These are phyloP conservation scores for Julus scandinavius DNA, from an alignment of 2,888 invertebrate genomes.

Conservation along the genomic window DNA sequence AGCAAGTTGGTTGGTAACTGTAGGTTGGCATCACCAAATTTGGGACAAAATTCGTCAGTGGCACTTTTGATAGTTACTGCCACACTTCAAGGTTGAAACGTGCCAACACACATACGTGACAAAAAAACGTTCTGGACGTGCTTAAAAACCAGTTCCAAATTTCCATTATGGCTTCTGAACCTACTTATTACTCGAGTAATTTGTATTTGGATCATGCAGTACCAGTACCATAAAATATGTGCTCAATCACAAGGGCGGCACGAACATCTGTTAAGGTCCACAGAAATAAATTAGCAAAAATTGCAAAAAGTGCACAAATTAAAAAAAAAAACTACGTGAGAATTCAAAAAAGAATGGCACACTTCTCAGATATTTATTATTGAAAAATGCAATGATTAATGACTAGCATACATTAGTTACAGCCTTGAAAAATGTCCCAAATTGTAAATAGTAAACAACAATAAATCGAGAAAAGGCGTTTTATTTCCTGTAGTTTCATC, in stretches of 20 bases:
- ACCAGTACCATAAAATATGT: not conserved
- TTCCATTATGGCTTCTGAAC: not conserved
- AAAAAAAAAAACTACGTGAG: no score
- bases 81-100: not conserved
- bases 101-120: not conserved
- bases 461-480: no score
- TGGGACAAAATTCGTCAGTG: not conserved
- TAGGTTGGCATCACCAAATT: not conserved
- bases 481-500: no score
- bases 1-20: not conserved
- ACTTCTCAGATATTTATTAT: no score
- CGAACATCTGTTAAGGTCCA: not conserved
- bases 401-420: no score
- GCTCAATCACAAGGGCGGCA: not conserved
- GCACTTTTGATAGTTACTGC: not conserved
- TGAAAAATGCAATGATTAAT: no score
- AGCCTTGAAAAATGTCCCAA: no score
- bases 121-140: not conserved
- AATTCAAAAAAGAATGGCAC: no score
- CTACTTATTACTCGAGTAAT: not conserved
- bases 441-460: no score
- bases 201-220: not conserved
- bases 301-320: no score
- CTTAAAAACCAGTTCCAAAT: not conserved
- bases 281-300: no score